Evolutionary conservation across 2,797 vertebrate species (phyloP), one percentile per base, ranked within the genome.

Genomic region (Ispidina lecontei): DNA sequence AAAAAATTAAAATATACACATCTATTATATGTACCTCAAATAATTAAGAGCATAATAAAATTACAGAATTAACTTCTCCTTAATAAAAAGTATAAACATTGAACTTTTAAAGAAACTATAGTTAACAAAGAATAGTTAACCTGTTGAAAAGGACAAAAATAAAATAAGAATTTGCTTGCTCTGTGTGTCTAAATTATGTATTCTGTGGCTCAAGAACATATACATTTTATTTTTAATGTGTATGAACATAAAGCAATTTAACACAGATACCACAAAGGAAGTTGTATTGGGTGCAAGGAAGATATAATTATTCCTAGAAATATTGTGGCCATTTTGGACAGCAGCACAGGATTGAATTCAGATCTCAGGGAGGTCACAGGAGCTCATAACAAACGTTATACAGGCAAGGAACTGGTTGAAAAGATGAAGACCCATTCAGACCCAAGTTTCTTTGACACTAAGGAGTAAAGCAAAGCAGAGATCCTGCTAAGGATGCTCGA

Each of bases 11-110:
- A 90, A 58, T 37, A 79, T 14, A 44, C 2, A 35, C 7, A 97
- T 94, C 94, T 72, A 67, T 77, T 13, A 51, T 7, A 35, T 18
- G 4, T 25, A 94, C 55, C 73, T 97, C 96, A 97, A 97, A 97
- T 97, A 96, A 97, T 95, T 83, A 54, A 76, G 49, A 70, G 91
- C 70, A 79, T 69, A 92, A 6, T 8, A 37, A 87, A 94, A 70
- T 51, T 41, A 78, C 29, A 76, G 64, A 78, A 93, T 51, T 95
- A 89, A 87, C 18, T n/a, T 3, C 29, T 56, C 33, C 14, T 91
- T 39, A 87, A 84, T 73, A 28, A 25, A 91, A 93, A 85, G 29
- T 20, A 85, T 63, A 74, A 68, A 33, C 37, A 83, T 29, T 85
- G 35, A 49, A 43, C 2, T 43, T 74, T 3, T 7, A 49, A 49